Evolutionary conservation across 2,888 invertebrate species (phyloP).

Genomic region (Habroteleia sp.): DNA sequence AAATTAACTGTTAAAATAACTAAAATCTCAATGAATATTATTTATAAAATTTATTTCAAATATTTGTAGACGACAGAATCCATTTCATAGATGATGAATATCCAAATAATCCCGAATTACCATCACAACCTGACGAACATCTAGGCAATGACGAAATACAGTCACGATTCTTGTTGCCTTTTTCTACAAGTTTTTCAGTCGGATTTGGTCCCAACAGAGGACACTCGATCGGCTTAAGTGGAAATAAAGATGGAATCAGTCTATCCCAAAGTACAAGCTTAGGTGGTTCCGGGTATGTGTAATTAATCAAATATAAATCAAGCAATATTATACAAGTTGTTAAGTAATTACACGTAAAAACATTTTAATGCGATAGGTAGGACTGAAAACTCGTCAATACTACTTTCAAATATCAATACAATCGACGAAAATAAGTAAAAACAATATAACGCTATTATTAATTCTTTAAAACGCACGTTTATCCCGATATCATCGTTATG

Average conservation of each 20-base stretch:
- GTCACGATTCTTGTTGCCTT: conserved; percentile 73
- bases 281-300: conserved; percentile 67
- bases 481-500: conserved; percentile 28
- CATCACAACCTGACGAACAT: conserved; percentile 54
- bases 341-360: too few species aligned
- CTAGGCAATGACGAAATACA: conserved; percentile 68
- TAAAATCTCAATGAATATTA: too few species aligned
- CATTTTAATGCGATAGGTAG: too few species aligned
- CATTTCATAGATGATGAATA: conserved; percentile 65
- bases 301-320: background rate
- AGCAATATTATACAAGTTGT: too few species aligned
- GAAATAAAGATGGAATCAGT: conserved; percentile 72
- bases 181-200: conserved; percentile 75
- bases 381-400: too few species aligned
- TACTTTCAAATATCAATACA: conserved; percentile 6
- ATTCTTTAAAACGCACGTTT: conserved; percentile 35
- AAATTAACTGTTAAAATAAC: too few species aligned
- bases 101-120: conserved; percentile 70
- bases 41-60: too few species aligned
- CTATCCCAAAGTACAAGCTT: conserved; percentile 74
- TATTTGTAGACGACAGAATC: conserved; percentile 70
- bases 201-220: conserved; percentile 72
- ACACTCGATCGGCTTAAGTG: conserved; percentile 74
- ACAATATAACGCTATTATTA: conserved; percentile 30
- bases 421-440: conserved; percentile 10